Evolutionary conservation across 1,140 invertebrate species (phyloP), one percentile per base, ranked within the genome.

Genomic region (Psilanteris sp.): DNA sequence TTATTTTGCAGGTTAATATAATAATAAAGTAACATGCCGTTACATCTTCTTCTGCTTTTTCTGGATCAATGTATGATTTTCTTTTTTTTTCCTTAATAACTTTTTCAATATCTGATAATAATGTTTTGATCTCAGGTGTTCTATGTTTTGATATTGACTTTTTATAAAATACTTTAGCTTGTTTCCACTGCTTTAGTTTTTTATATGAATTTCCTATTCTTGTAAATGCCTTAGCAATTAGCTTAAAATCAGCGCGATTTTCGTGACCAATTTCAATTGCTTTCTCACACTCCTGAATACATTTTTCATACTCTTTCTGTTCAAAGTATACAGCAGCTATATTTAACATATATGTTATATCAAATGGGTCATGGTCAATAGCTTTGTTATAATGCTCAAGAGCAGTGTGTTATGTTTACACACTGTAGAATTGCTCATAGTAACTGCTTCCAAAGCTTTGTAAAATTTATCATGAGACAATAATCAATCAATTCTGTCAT

Each of bases 141-240:
- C 98, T 91, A 86, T 99, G 96, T 87, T 99, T 98, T 0, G 97
- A 97, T 90, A 99, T 92, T 6, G 97, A 96, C 87, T 99, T 99
- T 85, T 99, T 97, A 83, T 93, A 99, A 83, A 93, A 97, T n/a
- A 92, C 92, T 85, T 98, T 96, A 0, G 98, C 97, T 78, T 95
- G 92, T 71, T 94, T 92, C 84, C 93, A 95, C 80, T 99, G 92
- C 75, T 94, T 92, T 85, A 93, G 87, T 86, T 93, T 94, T 78
- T 93, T 93, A 77, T 94, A 93, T 6, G 93, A 91, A 83, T 94
- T 93, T 67, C 94, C 95, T 84, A 96, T 95, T 82, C 95, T 91
- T 46, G 93, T 93, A 79, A 96, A 95, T 0, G 95, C 96, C 89
- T 99, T 99, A 1, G 98, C 97, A 86, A 99, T 98, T 36, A 98